Percentiles rank a stretch among this genome's conserved stretches.
phyloP scores from a whole-genome alignment of 2,113 vertebrate genomes.

The Baryphthengus martii region DNA sequence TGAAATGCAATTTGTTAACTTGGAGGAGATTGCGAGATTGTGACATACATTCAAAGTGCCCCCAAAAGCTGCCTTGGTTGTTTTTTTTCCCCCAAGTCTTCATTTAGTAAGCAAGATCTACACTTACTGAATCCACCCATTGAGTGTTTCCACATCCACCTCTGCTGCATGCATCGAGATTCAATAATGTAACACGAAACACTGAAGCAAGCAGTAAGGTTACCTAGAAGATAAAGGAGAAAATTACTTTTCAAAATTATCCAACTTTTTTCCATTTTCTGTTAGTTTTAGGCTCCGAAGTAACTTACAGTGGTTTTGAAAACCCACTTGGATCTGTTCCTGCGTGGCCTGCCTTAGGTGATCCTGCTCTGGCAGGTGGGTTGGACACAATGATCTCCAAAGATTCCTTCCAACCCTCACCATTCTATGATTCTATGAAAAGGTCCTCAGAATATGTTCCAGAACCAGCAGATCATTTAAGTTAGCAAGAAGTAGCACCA shows the following conservation, averaged over 20 bases:
- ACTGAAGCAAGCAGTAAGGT: background rate
- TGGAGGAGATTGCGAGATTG: conserved; percentile 8
- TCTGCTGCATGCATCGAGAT: background rate
- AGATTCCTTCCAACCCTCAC: no score
- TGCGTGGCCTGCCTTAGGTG: no score
- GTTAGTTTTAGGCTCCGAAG: background rate
- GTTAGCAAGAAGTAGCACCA: background rate
- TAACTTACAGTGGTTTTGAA: background rate
- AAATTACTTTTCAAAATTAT: background rate
- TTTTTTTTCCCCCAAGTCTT: background rate
- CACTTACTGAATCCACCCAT: background rate
- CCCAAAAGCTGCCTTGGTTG: background rate
- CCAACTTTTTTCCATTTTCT: background rate
- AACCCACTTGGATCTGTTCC: no score
- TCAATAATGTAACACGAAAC: background rate
- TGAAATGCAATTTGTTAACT: conserved; percentile 53
- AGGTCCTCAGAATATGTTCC: background rate
- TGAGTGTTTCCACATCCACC: background rate
- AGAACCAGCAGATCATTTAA: background rate
- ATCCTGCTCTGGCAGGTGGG: no score
- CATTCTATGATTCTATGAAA: background rate
- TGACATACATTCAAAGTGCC: conserved; percentile 11
- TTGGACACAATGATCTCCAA: no score
- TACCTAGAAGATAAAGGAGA: background rate
- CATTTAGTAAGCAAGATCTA: background rate